A percentile compares a stretch with the other conserved stretches of the same genome.
Conservation (phyloP, 2,113 vertebrate genomes). For the Megalops atlanticus region DNA sequence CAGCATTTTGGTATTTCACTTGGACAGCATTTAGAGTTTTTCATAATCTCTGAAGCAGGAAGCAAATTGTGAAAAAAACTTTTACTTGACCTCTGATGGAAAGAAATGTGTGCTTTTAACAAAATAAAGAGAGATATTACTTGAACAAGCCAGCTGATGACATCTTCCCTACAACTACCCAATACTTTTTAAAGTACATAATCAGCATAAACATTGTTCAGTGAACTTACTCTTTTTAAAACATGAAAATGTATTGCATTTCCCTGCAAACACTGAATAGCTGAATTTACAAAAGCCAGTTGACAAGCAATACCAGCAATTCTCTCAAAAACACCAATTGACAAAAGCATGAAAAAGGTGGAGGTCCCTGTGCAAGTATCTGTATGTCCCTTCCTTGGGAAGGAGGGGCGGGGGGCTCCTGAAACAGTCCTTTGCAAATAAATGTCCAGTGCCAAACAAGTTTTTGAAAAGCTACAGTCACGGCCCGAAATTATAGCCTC, state of each 20-base stretch:
- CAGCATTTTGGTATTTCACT: no score
- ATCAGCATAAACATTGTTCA: no score
- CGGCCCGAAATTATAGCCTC: background rate
- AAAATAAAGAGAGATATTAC: background rate
- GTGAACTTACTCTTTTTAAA: background rate
- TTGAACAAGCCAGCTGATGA: background rate
- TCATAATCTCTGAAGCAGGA: no score
- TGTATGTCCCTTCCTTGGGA: background rate
- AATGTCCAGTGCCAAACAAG: background rate
- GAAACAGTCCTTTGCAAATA: background rate
- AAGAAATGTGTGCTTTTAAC: background rate
- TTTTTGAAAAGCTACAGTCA: background rate
- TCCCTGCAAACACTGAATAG: background rate
- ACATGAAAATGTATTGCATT: no score
- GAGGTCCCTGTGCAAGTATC: background rate
- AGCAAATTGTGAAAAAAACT: no score
- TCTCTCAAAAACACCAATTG: background rate
- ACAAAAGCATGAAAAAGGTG: background rate
- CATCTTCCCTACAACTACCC: background rate
- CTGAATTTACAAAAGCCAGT: background rate
- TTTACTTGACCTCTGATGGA: no score
- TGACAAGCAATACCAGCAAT: background rate
- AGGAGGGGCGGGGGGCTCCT: background rate
- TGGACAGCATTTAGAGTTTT: no score
- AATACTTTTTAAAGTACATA: no score